Base-by-base conservation (phyloP, 1,140 invertebrate species). In the Harpegnathos saltator region DNA sequence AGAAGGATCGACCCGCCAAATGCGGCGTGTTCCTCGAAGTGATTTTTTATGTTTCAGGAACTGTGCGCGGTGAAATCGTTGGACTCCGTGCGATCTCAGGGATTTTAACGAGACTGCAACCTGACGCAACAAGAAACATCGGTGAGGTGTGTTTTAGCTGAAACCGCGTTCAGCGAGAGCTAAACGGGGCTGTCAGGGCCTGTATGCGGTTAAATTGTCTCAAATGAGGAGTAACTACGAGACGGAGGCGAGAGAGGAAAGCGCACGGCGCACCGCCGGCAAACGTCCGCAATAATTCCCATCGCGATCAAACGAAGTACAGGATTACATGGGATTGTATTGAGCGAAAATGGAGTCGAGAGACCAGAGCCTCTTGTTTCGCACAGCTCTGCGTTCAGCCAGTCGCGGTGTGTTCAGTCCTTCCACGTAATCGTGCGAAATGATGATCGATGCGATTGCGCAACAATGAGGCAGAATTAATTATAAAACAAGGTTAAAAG, bases 201-300 rank as follows among this genome's bases (percentile, higher is more conserved):
- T 24, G 59, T 80, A 58, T 59, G 33, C 75, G 38, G 65, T 80
- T 80, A 80, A 80, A 59, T 48, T 26, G 33, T 80, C 33, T 58
- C 65, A 71, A 80, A 71, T 80, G 65, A 80, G 54, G 24, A 66
- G 26, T 71, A 65, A 75, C 26, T n/a, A 65, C 24, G n/a, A 26
- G 22, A 4, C 19, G 38, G 26, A 77, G 15, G n/a, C 24, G 24
- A 71, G 52, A 71, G 52, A 80, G 59, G 75, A 80, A 71, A 80
- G 52, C 12, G 65, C 17, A 29, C 29, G 11, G 4, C 26, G 22
- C 50, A 11, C 11, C 29, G 15, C 11, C 29, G 22, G 48, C 19
- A 54, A 78, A 44, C 19, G 50, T 54, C 1, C 62, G 17, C 56
- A 66, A 58, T 44, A 78, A 58, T 78, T 78, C 22, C 54, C 19